These are phyloP conservation scores for fruit fly (Drosophila melanogaster) DNA, from an alignment of 1,140 invertebrate genomes.

Conservation along the genomic window DNA sequence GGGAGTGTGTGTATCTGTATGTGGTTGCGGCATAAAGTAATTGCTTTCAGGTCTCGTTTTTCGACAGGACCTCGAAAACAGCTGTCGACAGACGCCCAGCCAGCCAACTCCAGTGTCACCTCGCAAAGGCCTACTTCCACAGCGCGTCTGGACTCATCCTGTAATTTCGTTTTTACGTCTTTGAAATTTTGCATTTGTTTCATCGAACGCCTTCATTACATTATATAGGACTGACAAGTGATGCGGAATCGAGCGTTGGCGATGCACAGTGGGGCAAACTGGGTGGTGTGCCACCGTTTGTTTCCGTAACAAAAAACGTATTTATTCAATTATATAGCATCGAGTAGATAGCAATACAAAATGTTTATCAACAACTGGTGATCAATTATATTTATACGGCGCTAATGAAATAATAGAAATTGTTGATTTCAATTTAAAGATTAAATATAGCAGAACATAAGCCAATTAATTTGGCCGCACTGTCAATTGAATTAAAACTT, in stretches of 20 bases:
- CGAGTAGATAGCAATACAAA: background rate
- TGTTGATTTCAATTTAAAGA: conserved; percentile 12
- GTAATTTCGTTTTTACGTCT: conserved; percentile 76
- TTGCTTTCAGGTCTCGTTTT: conserved; percentile 44
- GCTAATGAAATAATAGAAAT: background rate
- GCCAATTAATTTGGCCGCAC: background rate
- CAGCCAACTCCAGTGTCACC: conserved; percentile 10
- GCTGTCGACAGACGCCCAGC: conserved; percentile 32
- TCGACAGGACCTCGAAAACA: conserved; percentile 40
- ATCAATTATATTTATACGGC: background rate
- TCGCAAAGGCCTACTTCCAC: conserved; percentile 25
- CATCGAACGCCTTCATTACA: conserved; percentile 81
- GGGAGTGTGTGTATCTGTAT: conserved; percentile 1
- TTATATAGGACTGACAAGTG: conserved; percentile 69
- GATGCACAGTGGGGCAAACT: conserved; percentile 55
- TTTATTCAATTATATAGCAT: conserved; percentile 14
- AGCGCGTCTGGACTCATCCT: conserved; percentile 31
- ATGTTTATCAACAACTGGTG: background rate
- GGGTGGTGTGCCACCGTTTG: too few species aligned
- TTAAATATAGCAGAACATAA: conserved; percentile 2
- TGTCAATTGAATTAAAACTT: background rate
- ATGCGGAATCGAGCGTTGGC: conserved; percentile 49
- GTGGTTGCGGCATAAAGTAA: conserved; percentile 45
- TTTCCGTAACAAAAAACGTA: conserved; percentile 1
- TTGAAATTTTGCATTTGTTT: conserved; percentile 82